Base-by-base conservation (phyloP, 2,113 vertebrate genomes). In the Cygnus buccinator region DNA sequence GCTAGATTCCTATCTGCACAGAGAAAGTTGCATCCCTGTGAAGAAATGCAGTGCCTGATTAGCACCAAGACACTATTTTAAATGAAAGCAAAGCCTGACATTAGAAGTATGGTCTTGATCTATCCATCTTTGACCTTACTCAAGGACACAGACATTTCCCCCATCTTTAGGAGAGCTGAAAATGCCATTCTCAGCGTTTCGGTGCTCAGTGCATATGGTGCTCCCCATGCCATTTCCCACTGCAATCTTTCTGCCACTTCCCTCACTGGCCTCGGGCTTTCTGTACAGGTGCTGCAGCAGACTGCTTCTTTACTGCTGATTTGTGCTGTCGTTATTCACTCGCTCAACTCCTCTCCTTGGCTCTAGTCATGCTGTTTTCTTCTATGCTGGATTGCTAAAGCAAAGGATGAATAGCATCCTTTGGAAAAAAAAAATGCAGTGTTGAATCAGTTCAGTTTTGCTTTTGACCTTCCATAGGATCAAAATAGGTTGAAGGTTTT, bases 211-310 rank as follows among this genome's bases (percentile, higher is more conserved):
- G 95, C 96, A 94, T 87, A 58, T 94, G 96, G 93, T 92, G 90
- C 95, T 95, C 89, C 89, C 87, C 82, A 65, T 0, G 94, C 73
- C 57, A 33, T 39, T 28, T 87, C 65, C 85, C 89, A 14, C 57
- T 2, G 31, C 90, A 48, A 18, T 62, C 44, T 44, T 89, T 31
- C 86, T 84, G 93, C 87, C 70, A 11, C 77, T 15, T 31, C 29
- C 70, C 81, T 75, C 2, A 2, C 91, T 94, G 93, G 92, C 96
- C 96, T 39, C n/a, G 2, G 95, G 96, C 93, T 89, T 9, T 11
- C 28, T 9, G 84, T 46, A 4, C 96, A 96, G 94, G 95, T 97
- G 97, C 93, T 88, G 91, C 89, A 63, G 86, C 95, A 96, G 89
- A 73, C 89, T 96, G 94, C 87, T 73, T 31, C 94, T 62, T 77